These are phyloP conservation scores for Lasioglossum albipes DNA, from an alignment of 1,140 invertebrate genomes.

Conservation along the genomic window DNA sequence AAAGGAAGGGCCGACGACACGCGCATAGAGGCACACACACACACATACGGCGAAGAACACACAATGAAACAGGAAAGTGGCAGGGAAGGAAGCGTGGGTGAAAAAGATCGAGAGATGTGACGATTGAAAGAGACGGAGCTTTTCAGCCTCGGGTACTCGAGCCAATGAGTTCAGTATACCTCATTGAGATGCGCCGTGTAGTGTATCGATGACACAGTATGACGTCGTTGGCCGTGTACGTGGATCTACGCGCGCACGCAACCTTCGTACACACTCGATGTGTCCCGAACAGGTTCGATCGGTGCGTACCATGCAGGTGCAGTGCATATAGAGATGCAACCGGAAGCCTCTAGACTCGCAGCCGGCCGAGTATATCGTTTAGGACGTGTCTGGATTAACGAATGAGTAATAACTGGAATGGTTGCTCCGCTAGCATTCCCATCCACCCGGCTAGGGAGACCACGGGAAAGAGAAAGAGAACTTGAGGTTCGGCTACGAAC, in stretches of 20 bases:
- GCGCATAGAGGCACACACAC: not conserved
- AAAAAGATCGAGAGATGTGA: not conserved
- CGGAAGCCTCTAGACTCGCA: conserved; percentile 39
- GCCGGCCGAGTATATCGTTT: conserved; percentile 66
- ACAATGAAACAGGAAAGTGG: not conserved
- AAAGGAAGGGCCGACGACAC: no score
- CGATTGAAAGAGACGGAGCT: conserved; percentile 17
- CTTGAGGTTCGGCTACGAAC: no score
- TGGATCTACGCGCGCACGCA: not conserved
- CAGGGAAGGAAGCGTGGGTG: not conserved
- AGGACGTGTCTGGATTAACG: conserved; percentile 70
- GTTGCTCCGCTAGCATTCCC: conserved; percentile 57
- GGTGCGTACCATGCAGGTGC: not conserved
- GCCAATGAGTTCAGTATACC: conserved; percentile 47
- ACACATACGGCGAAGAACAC: no score
- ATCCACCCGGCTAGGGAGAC: conserved; percentile 3
- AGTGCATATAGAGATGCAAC: not conserved
- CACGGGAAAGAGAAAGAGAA: not conserved
- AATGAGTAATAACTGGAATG: conserved; percentile 72
- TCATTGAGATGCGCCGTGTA: conserved; percentile 48
- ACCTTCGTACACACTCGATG: conserved; percentile 10
- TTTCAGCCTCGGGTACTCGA: conserved; percentile 31
- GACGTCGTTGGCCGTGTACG: conserved; percentile 23
- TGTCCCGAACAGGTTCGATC: not conserved
- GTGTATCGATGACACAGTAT: conserved; percentile 57